Base-by-base conservation (phyloP, 1,140 invertebrate species). In the Drosophila pseudoananassae region DNA sequence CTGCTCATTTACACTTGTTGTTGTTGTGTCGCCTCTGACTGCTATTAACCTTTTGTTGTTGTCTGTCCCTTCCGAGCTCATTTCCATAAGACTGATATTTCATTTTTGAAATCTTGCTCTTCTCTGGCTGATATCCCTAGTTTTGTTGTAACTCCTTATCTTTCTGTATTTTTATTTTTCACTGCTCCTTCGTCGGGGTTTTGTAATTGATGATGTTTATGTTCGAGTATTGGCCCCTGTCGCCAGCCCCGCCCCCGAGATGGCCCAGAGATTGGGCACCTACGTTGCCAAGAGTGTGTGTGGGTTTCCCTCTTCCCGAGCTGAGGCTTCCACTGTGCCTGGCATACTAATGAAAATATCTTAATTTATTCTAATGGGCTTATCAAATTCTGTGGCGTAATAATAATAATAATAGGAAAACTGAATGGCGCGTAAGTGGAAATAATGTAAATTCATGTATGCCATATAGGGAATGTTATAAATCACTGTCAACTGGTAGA, bases 191-290 rank as follows among this genome's bases (percentile, higher is more conserved):
- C 46, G 60, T 76, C 72, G 72, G 55, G 77, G 72, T 58, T 81
- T 75, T 85, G 82, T 85, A 87, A 85, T 85, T 85, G 83, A 85
- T 85, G 82, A 85, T 85, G 83, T 85, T 85, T 85, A 85, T 66
- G 78, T 78, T 76, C 38, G 71, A 47, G 52, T 56, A 65, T 55
- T 55, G 70, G 51, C 43, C 60, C 36, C 72, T 50, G 43, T 64
- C 45, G 45, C 59, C 40, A 17, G 25, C 43, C 36, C 12, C 14
- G 33, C 20, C 43, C 23, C 12, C 4, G 45, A 52, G 72, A 79
- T 85, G 81, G 87, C 78, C 77, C 77, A 78, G 60, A 78, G 82
- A 85, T 85, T 85, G 88, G 75, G 82, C 83, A 87, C 83, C 82
- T 82, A 76, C 51, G 31, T 40, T 56, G 23, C 27, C 14, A 20